Base-by-base conservation (phyloP, 2,797 vertebrate genomes). In the Tachyglossus aculeatus region DNA sequence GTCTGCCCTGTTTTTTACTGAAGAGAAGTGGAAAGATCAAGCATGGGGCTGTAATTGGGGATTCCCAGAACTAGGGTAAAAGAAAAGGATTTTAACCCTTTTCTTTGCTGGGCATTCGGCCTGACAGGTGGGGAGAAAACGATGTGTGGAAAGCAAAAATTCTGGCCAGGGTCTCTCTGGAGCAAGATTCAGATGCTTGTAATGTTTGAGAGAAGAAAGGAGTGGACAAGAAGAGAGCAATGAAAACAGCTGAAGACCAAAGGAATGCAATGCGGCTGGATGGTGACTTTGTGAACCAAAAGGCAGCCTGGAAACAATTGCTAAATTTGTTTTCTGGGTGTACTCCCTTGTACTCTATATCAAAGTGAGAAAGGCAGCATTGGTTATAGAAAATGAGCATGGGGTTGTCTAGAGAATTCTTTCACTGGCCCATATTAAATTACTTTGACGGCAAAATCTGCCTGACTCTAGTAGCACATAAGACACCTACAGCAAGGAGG, bases 241-340 rank as follows among this genome's bases (percentile, higher is more conserved):
- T 53, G 44, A 53, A 55, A 83, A 77, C 88, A 88, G 86, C 86
- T 88, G 87, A 80, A 80, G 74, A 12, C 67, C 54, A 0, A 24
- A 63, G 86, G 82, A 83, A 77, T 76, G 86, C 50, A 45, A 58
- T 57, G 77, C 78, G 85, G 62, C 85, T 79, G 67, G 58, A 36
- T 27, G 29, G 69, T 53, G 65, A 53, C 68, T 80, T 55, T 55
- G 58, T 69, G 74, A 82, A 78, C 82, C 72, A 77, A 59, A 77
- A 34, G 19, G 41, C 29, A 24, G 48, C 41, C 61, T 79, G 83
- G 78, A 81, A 74, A 89, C 81, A 86, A 51, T 84, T 80, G 71
- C 74, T 67, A 64, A 77, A 72, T 86, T 87, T 88, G 81, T 82
- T 86, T 85, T 31, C 71, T 77, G 73, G 72, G 65, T 57, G 33